These are phyloP conservation scores for Sylvia atricapilla DNA, from an alignment of 2,113 vertebrate genomes.

Conservation along the genomic window DNA sequence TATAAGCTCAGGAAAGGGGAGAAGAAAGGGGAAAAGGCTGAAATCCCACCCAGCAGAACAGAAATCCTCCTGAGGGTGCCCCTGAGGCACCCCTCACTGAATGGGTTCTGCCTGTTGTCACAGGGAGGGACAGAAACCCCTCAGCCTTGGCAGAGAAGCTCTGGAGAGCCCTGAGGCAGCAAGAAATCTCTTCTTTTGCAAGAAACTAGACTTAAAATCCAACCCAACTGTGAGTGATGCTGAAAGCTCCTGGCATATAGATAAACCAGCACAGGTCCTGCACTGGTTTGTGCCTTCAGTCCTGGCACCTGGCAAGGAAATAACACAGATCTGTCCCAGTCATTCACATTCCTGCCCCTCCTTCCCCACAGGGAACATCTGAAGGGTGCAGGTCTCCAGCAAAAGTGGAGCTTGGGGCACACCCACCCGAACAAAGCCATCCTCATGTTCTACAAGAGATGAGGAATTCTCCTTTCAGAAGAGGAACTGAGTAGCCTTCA, in stretches of 20 bases:
- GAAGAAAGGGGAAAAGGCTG: not conserved
- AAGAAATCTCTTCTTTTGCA: not conserved
- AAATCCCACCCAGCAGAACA: not conserved
- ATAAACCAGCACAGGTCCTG: not conserved
- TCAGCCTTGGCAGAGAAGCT: not conserved
- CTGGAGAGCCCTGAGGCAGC: not conserved
- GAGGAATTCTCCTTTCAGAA: not conserved
- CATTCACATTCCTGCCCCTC: not conserved
- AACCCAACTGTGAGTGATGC: not conserved
- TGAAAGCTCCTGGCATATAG: not conserved
- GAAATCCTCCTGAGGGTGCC: not conserved
- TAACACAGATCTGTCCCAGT: not conserved
- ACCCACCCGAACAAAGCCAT: not conserved
- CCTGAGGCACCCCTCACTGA: accelerated
- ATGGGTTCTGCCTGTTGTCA: not conserved
- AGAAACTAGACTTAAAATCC: not conserved
- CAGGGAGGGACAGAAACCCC: not conserved
- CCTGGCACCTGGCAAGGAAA: not conserved
- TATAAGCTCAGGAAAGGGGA: not conserved
- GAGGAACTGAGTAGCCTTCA: not conserved
- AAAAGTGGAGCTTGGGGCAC: not conserved
- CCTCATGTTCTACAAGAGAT: not conserved
- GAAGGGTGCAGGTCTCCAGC: not conserved
- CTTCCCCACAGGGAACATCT: not conserved
- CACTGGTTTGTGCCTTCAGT: accelerated